phyloP scores from a whole-genome alignment of 92 coral and sea anemone species.

The Epizoanthus ramosus region DNA sequence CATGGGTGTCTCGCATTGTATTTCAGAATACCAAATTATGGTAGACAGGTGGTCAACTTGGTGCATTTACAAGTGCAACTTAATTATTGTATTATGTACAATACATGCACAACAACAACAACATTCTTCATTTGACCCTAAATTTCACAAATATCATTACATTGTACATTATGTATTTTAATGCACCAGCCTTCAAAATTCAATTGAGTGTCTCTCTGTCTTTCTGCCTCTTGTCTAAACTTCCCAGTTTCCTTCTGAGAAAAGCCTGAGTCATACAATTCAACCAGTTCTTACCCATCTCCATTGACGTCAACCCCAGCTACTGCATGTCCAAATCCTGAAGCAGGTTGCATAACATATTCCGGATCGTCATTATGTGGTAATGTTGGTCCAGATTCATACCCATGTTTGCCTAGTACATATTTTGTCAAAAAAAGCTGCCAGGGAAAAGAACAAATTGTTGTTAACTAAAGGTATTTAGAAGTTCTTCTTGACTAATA shows the following conservation, averaged over 20 bases:
- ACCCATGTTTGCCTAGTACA: background rate
- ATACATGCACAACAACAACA: no score
- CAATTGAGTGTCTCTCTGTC: background rate
- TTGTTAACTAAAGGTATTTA: no score
- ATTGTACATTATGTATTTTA: no score
- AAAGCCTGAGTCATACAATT: background rate
- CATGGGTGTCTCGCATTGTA: no score
- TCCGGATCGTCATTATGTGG: conserved; percentile 24
- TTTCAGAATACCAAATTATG: background rate
- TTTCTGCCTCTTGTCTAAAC: background rate
- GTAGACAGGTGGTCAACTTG: background rate
- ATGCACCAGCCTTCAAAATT: no score
- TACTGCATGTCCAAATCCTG: conserved; percentile 29
- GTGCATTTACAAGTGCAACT: no score
- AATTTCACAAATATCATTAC: no score
- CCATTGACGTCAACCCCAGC: conserved; percentile 35
- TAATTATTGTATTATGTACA: no score
- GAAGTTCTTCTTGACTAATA: no score
- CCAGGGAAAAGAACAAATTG: no score
- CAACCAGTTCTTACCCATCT: conserved; percentile 19
- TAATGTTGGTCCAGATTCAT: background rate
- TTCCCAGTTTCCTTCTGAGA: background rate
- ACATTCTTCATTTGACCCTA: no score
- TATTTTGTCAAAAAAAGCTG: conserved; percentile 16
- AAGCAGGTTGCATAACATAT: conserved; percentile 30